Evolutionary conservation across 1,140 invertebrate genomes (phyloP), one percentile per base, ranked within the genome.

Genomic region (Drosophila arawakana): DNA sequence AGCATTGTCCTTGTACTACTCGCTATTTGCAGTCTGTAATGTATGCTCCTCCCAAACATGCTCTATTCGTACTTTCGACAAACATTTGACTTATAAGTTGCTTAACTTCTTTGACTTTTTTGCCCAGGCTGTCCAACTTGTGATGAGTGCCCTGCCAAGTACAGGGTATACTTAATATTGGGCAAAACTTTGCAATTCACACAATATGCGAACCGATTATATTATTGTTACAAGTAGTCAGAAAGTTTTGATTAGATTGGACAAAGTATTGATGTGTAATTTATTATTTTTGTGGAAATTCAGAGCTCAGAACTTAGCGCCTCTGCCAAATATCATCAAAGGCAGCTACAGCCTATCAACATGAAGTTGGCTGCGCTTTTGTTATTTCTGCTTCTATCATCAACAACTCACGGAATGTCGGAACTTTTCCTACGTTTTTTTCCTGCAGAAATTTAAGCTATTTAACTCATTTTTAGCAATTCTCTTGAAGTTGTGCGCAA

Each of bases 81-180:
- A 86, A 86, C 78, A 83, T 90, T 89, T 89, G 84, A 80, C 77
- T 89, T 82, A 77, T 89, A 69, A 77, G 65, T 88, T 81, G 76
- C 68, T 69, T 73, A 73, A 70, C 62, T 71, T 72, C 57, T 77
- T 30, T 46, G 62, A 74, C 74, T 67, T 74, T 66, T 55, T 73
- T 37, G 47, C 49, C 34, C 25, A 3, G 52, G 43, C 57, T 79
- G 58, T 88, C 63, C 60, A 79, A 73, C 71, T 73, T 68, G 37
- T 55, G 55, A 73, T 37, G 57, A 15, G 49, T 43, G 44, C 10
- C 34, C 7, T 70, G 69, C 62, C 59, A 39, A 39, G 37, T 39
- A 39, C 37, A 39, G 37, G 25, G 25, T 30, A 30, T 30, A 30
- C 25, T 21, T 21, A 21, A 21, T 21, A 1, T 21, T 21, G 18